Evolutionary conservation across 2,113 vertebrate genomes (phyloP), one percentile per base, ranked within the genome.

Genomic region (Pangasianodon gigas): DNA sequence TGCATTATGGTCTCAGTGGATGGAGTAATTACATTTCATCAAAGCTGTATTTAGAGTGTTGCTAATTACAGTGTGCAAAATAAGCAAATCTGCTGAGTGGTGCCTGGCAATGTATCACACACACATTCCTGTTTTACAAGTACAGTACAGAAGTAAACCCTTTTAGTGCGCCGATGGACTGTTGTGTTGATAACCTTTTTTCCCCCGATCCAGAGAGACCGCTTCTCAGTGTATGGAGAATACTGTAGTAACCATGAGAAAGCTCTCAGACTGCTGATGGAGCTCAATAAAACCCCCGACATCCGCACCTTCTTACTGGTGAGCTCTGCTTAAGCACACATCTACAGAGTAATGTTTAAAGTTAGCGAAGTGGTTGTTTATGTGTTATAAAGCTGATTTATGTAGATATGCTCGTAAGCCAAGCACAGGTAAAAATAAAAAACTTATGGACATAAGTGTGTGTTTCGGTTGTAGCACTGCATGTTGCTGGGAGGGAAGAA

Each of bases 191-290:
- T 58, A 37, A 41, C 4, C 18, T 32, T 83, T n/a, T 79, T 48
- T 1, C 79, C 62, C 88, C 19, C 9, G 18, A 44, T 91, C 44
- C 97, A 99, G 98, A 98, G 96, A 95, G 96, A 97, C 89, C 97
- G 96, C 89, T 99, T 99, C 95, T 98, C 97, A 1, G 98, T 99
- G 18, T 99, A 99, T 0, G 97, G 99, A 86, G 98, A 99, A 89
- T 99, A 99, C 93, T 99, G 98, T 94, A 99, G 98, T 92, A 99
- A 99, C 94, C 98, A 99, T 0, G 98, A 99, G 96, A 99, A 99
- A 94, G 98, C 98, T 77, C 94, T 99, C 93, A 94, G 98, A 82
- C 96, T 99, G 90, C 96, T 99, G 85, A 97, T 99, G 96, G 98
- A 99, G 91, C 96, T 99, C 51, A 99, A 99, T 96, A 99, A 99